These are phyloP conservation scores for Cephus nigrinus DNA, from an alignment of 2,888 invertebrate species.

Conservation along the genomic window DNA sequence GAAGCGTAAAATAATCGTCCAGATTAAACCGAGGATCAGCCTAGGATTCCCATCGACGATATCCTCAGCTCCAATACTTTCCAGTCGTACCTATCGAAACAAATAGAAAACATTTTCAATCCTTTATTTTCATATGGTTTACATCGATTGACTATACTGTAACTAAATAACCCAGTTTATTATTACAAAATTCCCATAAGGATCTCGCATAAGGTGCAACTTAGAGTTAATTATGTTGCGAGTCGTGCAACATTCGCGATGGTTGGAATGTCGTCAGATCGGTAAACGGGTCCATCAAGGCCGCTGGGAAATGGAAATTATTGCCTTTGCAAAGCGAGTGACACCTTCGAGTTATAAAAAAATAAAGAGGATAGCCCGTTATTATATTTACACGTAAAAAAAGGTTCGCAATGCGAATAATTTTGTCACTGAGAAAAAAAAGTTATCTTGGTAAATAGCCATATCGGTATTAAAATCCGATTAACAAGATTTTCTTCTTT, in stretches of 20 bases:
- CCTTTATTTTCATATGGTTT: neutral
- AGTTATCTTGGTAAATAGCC: too few species aligned
- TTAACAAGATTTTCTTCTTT: neutral
- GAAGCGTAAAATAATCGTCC: slow-evolving; percentile 99
- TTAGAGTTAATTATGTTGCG: slow-evolving; percentile 21
- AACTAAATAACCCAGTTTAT: neutral
- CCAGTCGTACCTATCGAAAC: slow-evolving; percentile 83
- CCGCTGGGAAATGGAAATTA: slow-evolving; percentile 57
- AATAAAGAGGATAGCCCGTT: slow-evolving; percentile 15
- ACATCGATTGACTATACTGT: neutral
- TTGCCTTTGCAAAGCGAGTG: slow-evolving; percentile 36
- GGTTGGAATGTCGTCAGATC: slow-evolving; percentile 60
- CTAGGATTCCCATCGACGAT: slow-evolving; percentile 98
- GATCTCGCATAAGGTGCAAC: neutral
- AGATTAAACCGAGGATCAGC: slow-evolving; percentile 96
- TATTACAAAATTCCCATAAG: neutral
- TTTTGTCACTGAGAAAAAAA: neutral
- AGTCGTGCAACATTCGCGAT: slow-evolving; percentile 44
- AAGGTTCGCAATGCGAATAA: neutral
- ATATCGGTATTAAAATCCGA: neutral
- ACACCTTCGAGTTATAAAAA: slow-evolving; percentile 31
- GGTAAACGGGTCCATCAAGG: slow-evolving; percentile 56
- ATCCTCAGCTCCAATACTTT: slow-evolving; percentile 99
- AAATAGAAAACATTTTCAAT: neutral
- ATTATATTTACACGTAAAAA: neutral